Percentiles rank a stretch among this genome's conserved stretches.
phyloP scores from a whole-genome alignment of 2,888 invertebrate genomes.

The Melipona bicolor region DNA sequence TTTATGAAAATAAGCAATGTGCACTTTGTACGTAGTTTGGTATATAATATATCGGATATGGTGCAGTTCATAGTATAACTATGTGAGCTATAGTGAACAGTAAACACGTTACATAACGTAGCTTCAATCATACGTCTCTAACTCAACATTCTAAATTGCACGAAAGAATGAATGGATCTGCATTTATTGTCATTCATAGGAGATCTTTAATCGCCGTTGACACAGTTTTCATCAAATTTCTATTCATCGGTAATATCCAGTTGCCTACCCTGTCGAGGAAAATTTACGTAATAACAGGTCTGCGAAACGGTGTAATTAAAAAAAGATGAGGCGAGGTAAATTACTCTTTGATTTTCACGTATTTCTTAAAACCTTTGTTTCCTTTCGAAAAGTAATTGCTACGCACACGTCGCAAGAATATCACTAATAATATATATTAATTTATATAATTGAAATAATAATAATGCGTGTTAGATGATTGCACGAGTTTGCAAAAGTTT shows the following conservation, averaged over 20 bases:
- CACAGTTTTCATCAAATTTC: slow-evolving; percentile 56
- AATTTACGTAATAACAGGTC: slow-evolving; percentile 47
- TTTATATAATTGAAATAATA: no score
- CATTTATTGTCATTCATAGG: not conserved
- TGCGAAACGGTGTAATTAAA: slow-evolving; percentile 25
- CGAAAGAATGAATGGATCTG: not conserved
- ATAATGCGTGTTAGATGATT: not conserved
- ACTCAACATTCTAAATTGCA: not conserved
- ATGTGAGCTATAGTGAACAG: not conserved
- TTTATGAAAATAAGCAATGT: not conserved
- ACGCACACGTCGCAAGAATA: slow-evolving; percentile 2
- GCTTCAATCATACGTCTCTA: not conserved
- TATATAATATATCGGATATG: not conserved
- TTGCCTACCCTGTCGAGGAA: slow-evolving; percentile 4
- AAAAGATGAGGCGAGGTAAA: slow-evolving; percentile 22
- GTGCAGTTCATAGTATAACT: no score
- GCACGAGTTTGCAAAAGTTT: slow-evolving; percentile 22
- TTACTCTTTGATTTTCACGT: not conserved
- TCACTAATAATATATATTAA: no score
- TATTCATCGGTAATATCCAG: slow-evolving; percentile 45
- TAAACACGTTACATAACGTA: not conserved
- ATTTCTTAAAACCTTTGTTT: not conserved
- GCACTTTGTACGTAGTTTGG: not conserved
- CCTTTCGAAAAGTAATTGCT: slow-evolving; percentile 20
- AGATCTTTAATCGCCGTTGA: slow-evolving; percentile 31